These are phyloP conservation scores for Torymus texanus DNA, from an alignment of 2,888 invertebrate species.

Conservation along the genomic window DNA sequence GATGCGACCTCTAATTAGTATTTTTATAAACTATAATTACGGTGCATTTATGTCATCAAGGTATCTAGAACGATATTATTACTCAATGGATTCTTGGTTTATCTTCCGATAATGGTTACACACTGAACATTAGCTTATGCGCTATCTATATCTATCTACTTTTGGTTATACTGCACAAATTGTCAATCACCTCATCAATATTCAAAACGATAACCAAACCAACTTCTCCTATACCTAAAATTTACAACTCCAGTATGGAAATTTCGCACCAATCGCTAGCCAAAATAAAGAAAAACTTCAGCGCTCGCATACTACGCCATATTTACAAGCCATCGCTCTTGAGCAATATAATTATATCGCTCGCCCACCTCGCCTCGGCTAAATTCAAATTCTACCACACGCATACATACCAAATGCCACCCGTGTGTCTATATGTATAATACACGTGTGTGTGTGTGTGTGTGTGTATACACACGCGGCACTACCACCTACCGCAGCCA, in stretches of 20 bases:
- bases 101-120: not conserved
- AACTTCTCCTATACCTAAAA: too few relatives aligned
- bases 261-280: too few relatives aligned
- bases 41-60: not conserved
- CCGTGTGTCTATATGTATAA: not conserved
- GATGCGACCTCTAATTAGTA: slow-evolving; percentile 10
- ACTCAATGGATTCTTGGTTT: slow-evolving; percentile 1
- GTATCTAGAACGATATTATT: slow-evolving; percentile 3
- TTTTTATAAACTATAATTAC: slow-evolving; percentile 17
- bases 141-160: too few relatives aligned
- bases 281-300: too few relatives aligned
- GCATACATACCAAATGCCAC: not conserved
- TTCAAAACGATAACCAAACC: too few relatives aligned
- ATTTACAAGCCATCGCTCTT: slow-evolving; percentile 10
- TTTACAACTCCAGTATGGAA: too few relatives aligned
- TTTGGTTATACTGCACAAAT: too few relatives aligned
- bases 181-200: too few relatives aligned
- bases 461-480: too few relatives aligned
- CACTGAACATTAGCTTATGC: too few relatives aligned
- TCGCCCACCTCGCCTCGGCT: not conserved
- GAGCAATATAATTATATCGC: slow-evolving; percentile 22
- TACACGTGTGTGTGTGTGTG: not conserved
- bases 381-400: slow-evolving; percentile 34
- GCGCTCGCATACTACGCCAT: not conserved
- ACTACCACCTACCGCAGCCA: slow-evolving; percentile 41